These are phyloP conservation scores for Decapterus maruadsi DNA, from an alignment of 2,797 vertebrate genomes.

Conservation along the genomic window DNA sequence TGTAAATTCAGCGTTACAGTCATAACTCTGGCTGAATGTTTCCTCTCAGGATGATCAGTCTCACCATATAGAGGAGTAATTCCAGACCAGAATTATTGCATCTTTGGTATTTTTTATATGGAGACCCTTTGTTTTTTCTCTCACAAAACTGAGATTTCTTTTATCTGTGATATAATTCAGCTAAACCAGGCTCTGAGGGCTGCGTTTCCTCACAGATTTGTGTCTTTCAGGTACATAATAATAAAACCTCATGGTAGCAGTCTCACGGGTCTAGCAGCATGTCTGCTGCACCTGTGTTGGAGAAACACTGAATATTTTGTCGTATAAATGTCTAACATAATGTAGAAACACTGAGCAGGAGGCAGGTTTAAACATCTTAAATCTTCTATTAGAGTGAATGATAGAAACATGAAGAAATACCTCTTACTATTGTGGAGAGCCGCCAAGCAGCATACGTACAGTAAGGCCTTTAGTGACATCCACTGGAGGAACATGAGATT, in stretches of 20 bases:
- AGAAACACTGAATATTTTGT: constrained; percentile 46
- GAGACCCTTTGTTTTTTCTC: constrained; percentile 33
- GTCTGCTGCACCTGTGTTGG: constrained; percentile 35
- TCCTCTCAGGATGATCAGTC: constrained; percentile 59
- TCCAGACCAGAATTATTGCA: constrained; percentile 56
- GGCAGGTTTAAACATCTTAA: constrained; percentile 1
- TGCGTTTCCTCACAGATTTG: constrained; percentile 36
- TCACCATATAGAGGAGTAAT: constrained; percentile 55
- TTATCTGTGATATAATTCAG: constrained; percentile 53
- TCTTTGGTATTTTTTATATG: constrained; percentile 60
- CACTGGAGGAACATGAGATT: constrained; percentile 54
- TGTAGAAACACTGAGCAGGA: constrained; percentile 24
- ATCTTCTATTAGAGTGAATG: constrained; percentile 13
- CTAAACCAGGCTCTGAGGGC: constrained; percentile 42
- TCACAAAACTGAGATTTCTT: constrained; percentile 38
- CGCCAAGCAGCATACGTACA: background rate
- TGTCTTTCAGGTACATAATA: constrained; percentile 41
- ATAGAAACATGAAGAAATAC: constrained; percentile 33
- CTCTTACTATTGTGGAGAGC: background rate
- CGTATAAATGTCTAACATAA: constrained; percentile 38
- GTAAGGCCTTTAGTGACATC: constrained; percentile 57
- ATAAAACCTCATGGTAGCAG: constrained; percentile 36
- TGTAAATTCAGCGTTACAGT: constrained; percentile 57
- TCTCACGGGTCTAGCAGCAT: constrained; percentile 34
- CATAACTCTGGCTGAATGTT: constrained; percentile 60